Evolutionary conservation across 1,140 invertebrate genomes (phyloP).

Genomic region (Cotesia glomerata): DNA sequence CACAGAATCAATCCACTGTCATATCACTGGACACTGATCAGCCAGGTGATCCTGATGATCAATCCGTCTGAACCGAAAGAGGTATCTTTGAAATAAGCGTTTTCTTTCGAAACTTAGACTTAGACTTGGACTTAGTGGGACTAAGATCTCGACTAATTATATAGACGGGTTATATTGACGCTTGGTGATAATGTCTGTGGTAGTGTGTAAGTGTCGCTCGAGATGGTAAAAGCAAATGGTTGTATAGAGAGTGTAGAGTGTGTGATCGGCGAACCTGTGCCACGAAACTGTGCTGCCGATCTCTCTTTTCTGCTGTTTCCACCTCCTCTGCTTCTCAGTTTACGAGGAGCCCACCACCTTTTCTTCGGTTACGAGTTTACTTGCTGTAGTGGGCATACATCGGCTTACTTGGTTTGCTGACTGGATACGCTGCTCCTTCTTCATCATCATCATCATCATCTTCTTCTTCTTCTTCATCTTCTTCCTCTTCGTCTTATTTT

Average conservation of each 20-base stretch:
- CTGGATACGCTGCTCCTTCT: conserved; percentile 10
- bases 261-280: conserved; percentile 34
- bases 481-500: conserved; percentile 4
- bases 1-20: too few species aligned
- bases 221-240: not conserved
- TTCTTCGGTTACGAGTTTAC: not conserved
- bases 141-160: too few species aligned
- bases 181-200: too few species aligned
- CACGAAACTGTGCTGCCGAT: conserved; percentile 59
- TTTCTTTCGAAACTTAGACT: too few species aligned
- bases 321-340: conserved; percentile 15
- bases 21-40: too few species aligned
- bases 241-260: conserved; percentile 40
- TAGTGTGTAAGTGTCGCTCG: not conserved
- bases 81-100: too few species aligned
- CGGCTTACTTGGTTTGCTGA: not conserved
- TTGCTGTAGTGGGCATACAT: not conserved
- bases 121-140: too few species aligned
- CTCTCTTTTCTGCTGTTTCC: conserved; percentile 43
- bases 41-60: too few species aligned
- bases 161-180: too few species aligned
- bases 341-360: conserved; percentile 19
- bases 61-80: too few species aligned
- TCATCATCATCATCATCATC: not conserved
- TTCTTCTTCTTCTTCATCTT: not conserved